A percentile compares a stretch with the other conserved stretches of the same genome.
Conservation (phyloP, 2,888 invertebrate genomes). For the Meghimatium bilineatum region DNA sequence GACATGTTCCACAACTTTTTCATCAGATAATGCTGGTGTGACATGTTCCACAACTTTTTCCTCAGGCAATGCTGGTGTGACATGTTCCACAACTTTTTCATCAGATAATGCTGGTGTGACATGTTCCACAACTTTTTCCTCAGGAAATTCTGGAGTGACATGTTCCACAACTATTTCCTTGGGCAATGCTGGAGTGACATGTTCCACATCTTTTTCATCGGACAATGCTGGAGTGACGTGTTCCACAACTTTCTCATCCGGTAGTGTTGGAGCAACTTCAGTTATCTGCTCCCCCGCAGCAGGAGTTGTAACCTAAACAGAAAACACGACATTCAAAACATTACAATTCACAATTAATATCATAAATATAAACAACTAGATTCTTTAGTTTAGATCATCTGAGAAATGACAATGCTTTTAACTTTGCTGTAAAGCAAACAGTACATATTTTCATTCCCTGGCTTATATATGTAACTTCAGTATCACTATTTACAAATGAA, state of each 20-base stretch:
- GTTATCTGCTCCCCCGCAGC: neutral
- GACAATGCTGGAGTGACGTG: neutral
- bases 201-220: neutral
- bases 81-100: neutral
- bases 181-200: conserved; percentile 1
- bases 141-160: neutral
- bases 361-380: too few species aligned
- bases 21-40: neutral
- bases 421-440: too few species aligned
- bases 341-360: too few species aligned
- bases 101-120: neutral
- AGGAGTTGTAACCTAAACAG: neutral
- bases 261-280: neutral
- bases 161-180: neutral
- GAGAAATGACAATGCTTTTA: too few species aligned
- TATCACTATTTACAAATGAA: too few species aligned
- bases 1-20: neutral
- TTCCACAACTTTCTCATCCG: neutral
- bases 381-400: too few species aligned
- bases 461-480: too few species aligned
- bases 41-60: conserved; percentile 58
- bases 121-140: neutral
- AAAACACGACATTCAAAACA: neutral
- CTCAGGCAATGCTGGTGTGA: neutral
- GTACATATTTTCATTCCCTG: too few species aligned